Percentiles rank a stretch among this genome's conserved stretches.
These are phyloP conservation scores for Epizoanthus rinbou DNA, from an alignment of 92 coral and sea anemone genomes.

Conservation along the genomic window DNA sequence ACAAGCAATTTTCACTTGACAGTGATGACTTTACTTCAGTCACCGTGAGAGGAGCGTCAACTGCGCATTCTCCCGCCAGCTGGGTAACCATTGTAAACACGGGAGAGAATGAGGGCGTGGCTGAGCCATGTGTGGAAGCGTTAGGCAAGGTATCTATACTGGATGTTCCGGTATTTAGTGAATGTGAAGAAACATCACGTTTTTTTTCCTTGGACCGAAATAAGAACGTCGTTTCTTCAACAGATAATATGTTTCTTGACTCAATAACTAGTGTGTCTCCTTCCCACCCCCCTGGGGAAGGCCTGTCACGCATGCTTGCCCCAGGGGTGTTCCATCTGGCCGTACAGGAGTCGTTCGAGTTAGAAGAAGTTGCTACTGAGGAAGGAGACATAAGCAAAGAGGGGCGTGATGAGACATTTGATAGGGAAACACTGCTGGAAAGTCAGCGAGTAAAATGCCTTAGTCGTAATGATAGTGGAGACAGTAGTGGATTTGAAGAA, in stretches of 20 bases:
- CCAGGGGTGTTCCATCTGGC: conserved; percentile 35
- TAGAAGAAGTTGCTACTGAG: conserved; percentile 82
- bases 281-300: not conserved
- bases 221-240: not conserved
- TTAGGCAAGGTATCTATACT: not conserved
- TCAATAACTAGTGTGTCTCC: not conserved
- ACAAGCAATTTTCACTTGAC: conserved; percentile 64
- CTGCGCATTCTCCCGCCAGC: conserved; percentile 9
- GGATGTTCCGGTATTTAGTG: not conserved
- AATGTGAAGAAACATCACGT: not conserved
- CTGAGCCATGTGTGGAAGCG: not conserved
- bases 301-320: not conserved
- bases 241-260: not conserved
- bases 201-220: conserved; percentile 6
- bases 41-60: not conserved
- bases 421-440: conserved; percentile 21
- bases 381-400: conserved; percentile 51
- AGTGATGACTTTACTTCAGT: conserved; percentile 26
- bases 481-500: conserved; percentile 91
- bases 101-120: conserved; percentile 16
- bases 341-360: conserved; percentile 79
- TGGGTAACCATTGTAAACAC: conserved; percentile 11
- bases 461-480: conserved; percentile 74
- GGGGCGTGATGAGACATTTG: conserved; percentile 25
- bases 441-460: conserved; percentile 44